These are phyloP conservation scores for Drosophila ambigua DNA, from an alignment of 1,140 invertebrate species.

Conservation along the genomic window DNA sequence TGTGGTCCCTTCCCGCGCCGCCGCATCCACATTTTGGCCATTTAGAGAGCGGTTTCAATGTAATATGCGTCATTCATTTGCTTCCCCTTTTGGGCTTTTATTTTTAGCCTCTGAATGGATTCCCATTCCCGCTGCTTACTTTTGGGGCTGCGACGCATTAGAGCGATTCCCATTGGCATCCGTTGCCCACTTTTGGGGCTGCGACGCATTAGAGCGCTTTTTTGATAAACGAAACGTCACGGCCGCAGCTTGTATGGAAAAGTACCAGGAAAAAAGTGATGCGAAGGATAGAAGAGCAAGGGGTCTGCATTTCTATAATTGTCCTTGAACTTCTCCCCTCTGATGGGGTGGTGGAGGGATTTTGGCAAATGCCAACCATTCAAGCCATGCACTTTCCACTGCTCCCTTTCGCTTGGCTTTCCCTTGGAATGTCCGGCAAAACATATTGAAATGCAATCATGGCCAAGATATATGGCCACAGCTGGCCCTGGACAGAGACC, in stretches of 20 bases:
- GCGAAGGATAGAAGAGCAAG: slow-evolving; percentile 9
- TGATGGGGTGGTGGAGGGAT: not conserved
- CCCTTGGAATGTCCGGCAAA: slow-evolving; percentile 34
- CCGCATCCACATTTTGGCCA: slow-evolving; percentile 29
- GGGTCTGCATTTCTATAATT: slow-evolving; percentile 26
- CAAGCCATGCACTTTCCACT: slow-evolving; percentile 11
- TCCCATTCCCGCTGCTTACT: slow-evolving; percentile 35
- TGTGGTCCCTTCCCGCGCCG: slow-evolving; percentile 30
- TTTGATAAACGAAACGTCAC: slow-evolving; percentile 45
- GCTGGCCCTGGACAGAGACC: slow-evolving; percentile 16
- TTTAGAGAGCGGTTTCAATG: slow-evolving; percentile 35
- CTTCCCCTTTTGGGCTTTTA: slow-evolving; percentile 19
- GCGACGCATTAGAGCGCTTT: slow-evolving; percentile 37
- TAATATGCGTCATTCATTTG: slow-evolving; percentile 55
- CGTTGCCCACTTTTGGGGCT: slow-evolving; percentile 52
- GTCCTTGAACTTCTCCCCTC: slow-evolving; percentile 47
- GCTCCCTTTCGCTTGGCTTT: not conserved
- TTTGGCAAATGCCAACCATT: slow-evolving; percentile 58
- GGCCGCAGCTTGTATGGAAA: slow-evolving; percentile 12
- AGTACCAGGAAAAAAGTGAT: slow-evolving; percentile 10
- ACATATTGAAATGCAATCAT: slow-evolving; percentile 55
- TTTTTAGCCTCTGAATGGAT: slow-evolving; percentile 47
- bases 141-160: slow-evolving; percentile 48
- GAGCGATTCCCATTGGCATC: slow-evolving; percentile 11
- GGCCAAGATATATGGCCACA: slow-evolving; percentile 51